phyloP scores from a whole-genome alignment of 2,888 invertebrate genomes.

The Agrotis segetum region DNA sequence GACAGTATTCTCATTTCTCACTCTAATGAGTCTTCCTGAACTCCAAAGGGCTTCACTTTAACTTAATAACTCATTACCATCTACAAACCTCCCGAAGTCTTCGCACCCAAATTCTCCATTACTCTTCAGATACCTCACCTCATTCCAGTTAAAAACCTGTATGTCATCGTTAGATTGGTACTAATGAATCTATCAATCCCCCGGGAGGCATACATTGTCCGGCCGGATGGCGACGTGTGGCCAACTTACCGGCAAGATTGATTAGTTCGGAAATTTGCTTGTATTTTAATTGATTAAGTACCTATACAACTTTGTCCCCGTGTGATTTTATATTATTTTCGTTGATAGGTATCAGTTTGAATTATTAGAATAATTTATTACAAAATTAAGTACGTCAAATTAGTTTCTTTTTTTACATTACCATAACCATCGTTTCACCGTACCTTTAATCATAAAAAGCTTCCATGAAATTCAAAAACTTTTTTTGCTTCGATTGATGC shows the following conservation, averaged over 20 bases:
- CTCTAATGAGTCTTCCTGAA: too few species aligned
- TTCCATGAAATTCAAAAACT: too few species aligned
- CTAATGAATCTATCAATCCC: slow-evolving; percentile 78
- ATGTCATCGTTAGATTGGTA: slow-evolving; percentile 63
- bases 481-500: too few species aligned
- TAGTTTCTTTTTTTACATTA: not conserved
- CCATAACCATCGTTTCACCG: too few species aligned
- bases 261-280: slow-evolving; percentile 77
- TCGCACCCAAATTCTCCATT: slow-evolving; percentile 34
- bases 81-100: slow-evolving; percentile 17
- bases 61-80: slow-evolving; percentile 15
- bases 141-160: slow-evolving; percentile 62
- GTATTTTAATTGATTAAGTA: slow-evolving; percentile 81
- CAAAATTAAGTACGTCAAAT: not conserved
- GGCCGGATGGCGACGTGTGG: slow-evolving; percentile 66
- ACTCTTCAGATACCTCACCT: slow-evolving; percentile 54
- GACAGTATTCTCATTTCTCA: not conserved
- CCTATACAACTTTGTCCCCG: slow-evolving; percentile 69
- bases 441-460: too few species aligned
- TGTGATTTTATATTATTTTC: slow-evolving; percentile 63
- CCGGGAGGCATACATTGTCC: slow-evolving; percentile 78
- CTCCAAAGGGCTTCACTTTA: not conserved
- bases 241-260: slow-evolving; percentile 74
- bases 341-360: slow-evolving; percentile 27
- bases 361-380: slow-evolving; percentile 12